Base-by-base conservation (phyloP, 1,140 invertebrate genomes). In the Ceratosolen fusciceps region DNA sequence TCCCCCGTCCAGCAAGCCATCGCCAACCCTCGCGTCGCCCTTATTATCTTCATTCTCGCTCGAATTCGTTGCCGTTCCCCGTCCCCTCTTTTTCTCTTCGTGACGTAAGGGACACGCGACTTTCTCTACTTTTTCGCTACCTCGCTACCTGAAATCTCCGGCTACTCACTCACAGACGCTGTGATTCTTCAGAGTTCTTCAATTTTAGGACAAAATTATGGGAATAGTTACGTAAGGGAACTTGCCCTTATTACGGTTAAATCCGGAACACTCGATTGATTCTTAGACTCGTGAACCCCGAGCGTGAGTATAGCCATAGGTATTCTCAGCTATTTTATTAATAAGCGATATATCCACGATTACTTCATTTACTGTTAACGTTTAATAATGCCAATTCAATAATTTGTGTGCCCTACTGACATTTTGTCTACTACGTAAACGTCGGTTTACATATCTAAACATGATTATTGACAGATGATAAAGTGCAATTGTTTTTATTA, bases 41-140 rank as follows among this genome's bases (percentile, higher is more conserved):
- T 34, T 74, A 31, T 74, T 74, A 62, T 74, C 58, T 62, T 39
- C 5, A 47, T 47, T 74, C 58, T 39, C 34, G 49, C 31, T 19
- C 62, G 24, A n/a, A 19, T n/a, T 47, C 21, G 43, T 71, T 1
- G 26, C 2, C 68, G 24, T 29, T 65, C 31, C 58, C 75, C 60
- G 29, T 16, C 21, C 52, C 5, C 21, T 62, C 5, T 52, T 52
- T 52, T 52, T 52, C 3, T 19, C 49, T 8, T 19, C 49, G 49
- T 52, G 49, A 52, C 49, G 49, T 19, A 21, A 52, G 26, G 49
- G 12, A 56, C 67, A 19, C 74, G 54, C 70, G n/a, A 47, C 56
- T 68, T 26, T 24, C 56, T 49, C 47, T n/a, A 31, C 70, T 62
- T 14, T 52, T n/a, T 71, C 67, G 34, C 29, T 67, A 72, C 37